A percentile compares a stretch with the other conserved stretches of the same genome.
Conservation (phyloP, 37 sponge, comb jelly and placozoan species). For the Halisarca cf. caerulea region DNA sequence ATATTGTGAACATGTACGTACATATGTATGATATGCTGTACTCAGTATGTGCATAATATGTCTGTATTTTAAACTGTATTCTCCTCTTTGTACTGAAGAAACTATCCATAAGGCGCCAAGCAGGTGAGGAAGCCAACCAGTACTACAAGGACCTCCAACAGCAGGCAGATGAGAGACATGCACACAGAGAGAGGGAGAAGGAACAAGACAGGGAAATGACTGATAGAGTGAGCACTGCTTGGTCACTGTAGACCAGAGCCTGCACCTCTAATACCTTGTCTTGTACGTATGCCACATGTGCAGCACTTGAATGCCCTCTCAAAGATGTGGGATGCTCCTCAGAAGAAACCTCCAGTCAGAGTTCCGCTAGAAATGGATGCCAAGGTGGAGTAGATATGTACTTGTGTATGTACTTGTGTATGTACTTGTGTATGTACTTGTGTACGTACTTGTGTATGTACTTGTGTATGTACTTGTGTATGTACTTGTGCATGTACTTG, state of each 20-base stretch:
- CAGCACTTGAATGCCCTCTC: background rate
- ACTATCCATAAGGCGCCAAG: conserved; percentile 2
- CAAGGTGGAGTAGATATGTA: no score
- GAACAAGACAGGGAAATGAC: conserved; percentile 22
- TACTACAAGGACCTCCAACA: conserved; percentile 50
- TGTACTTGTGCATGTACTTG: no score
- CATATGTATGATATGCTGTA: no score
- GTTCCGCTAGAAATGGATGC: background rate
- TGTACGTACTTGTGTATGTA: no score
- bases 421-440: no score
- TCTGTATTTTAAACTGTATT: background rate
- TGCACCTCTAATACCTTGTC: background rate
- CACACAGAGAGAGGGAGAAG: conserved; percentile 1
- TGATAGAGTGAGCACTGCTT: background rate
- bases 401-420: no score
- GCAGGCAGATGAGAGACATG: conserved; percentile 54
- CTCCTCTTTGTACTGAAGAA: background rate
- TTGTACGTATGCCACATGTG: background rate
- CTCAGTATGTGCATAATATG: no score
- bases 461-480: no score
- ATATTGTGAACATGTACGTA: no score
- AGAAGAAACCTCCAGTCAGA: background rate
- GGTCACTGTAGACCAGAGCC: background rate
- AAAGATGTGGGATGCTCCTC: background rate
- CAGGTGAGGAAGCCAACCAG: background rate